These are phyloP conservation scores for Dasyornis broadbenti DNA, from an alignment of 2,113 vertebrate genomes.

Conservation along the genomic window DNA sequence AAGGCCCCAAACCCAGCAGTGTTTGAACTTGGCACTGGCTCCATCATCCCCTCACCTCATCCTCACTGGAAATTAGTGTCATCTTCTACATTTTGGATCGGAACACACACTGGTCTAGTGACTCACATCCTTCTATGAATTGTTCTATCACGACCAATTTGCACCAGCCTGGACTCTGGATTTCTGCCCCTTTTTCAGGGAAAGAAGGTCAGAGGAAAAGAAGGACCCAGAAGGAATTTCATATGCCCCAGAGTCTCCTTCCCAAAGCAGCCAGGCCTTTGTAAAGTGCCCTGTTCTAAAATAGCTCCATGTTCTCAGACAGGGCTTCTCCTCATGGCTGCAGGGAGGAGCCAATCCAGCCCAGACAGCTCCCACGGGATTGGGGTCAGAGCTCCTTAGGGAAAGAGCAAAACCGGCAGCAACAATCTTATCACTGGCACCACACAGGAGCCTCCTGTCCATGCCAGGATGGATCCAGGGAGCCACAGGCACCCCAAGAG, in stretches of 20 bases:
- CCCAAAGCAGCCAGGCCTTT: background rate
- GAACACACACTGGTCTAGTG: background rate
- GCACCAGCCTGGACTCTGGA: background rate
- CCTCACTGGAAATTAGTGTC: background rate
- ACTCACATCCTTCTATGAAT: background rate
- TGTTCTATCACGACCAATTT: fast-evolving
- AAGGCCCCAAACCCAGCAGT: background rate
- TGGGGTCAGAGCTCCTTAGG: background rate
- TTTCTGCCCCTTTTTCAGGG: background rate
- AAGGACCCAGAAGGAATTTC: background rate
- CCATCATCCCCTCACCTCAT: background rate
- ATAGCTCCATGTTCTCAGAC: fast-evolving
- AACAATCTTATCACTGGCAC: background rate
- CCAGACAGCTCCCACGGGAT: fast-evolving
- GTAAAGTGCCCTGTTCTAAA: background rate
- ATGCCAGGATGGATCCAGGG: background rate
- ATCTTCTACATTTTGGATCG: background rate
- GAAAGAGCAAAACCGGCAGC: background rate
- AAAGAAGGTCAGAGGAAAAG: background rate
- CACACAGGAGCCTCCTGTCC: background rate
- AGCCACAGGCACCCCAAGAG: background rate
- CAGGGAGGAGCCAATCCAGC: background rate
- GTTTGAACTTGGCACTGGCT: background rate
- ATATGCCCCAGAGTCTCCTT: background rate
- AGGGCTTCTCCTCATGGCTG: fast-evolving